Conservation (phyloP, 2,113 vertebrate species). For the Columbina picui region DNA sequence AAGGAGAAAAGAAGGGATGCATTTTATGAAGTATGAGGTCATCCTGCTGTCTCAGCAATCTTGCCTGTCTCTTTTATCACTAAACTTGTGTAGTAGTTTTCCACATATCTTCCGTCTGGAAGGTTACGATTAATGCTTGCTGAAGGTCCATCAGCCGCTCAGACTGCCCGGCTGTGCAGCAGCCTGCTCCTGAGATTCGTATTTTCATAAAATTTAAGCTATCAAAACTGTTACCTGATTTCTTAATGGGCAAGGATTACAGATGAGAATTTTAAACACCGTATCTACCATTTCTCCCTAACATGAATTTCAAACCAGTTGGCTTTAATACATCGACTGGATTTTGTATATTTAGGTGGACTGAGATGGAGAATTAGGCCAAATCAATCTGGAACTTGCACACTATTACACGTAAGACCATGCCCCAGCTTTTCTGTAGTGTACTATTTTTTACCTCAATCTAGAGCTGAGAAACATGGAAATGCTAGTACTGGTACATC, state of each 20-base stretch:
- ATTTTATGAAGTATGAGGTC: not conserved
- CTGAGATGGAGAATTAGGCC: not conserved
- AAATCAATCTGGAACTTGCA: slow-evolving; percentile 13
- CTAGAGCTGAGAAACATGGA: slow-evolving; percentile 52
- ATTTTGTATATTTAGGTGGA: not conserved
- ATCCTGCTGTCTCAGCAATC: slow-evolving; percentile 35
- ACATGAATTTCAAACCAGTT: not conserved
- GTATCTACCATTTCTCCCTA: not conserved
- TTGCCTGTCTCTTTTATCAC: slow-evolving; percentile 13
- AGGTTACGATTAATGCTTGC: not conserved
- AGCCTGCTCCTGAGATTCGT: not conserved
- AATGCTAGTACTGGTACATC: slow-evolving; percentile 59
- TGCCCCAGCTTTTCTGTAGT: not conserved
- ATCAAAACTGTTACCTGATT: not conserved
- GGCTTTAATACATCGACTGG: not conserved
- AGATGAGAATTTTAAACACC: not conserved
- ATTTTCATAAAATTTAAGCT: not conserved
- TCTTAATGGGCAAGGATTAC: not conserved
- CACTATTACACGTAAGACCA: not conserved
- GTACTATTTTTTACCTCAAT: slow-evolving; percentile 17
- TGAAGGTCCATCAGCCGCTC: slow-evolving; percentile 3
- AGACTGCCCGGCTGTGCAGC: not conserved
- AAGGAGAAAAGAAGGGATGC: not conserved
- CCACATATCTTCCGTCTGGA: not conserved
- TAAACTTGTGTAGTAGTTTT: slow-evolving; percentile 21